Evolutionary conservation across 1,140 invertebrate species (phyloP), one percentile per base, ranked within the genome.

Genomic region (Caenorhabditis tropicalis): DNA sequence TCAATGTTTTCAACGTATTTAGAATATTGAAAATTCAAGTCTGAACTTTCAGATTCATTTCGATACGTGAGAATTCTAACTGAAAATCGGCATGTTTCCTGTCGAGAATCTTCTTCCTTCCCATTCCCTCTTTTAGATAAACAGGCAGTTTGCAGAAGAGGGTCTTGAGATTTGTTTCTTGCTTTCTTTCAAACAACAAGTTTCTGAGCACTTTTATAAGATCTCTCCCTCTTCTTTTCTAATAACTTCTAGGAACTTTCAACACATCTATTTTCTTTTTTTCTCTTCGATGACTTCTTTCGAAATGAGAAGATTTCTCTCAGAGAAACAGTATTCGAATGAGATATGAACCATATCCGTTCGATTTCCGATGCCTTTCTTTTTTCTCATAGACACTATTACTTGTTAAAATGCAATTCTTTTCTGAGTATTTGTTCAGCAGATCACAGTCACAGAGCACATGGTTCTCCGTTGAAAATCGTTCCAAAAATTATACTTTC

Each of bases 141-240:
- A 39, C 58, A 46, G 65, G 65, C 36, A 43, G 36, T 74, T 74
- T 74, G 65, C 65, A 74, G 58, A 36, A 74, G 43, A 70, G 60
- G 27, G 21, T 21, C 36, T 74, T 74, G 65, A 74, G 65, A 74
- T 43, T 43, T 43, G 65, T 74, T 74, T 74, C 36, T 36, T 74
- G n/a, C 58, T 65, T 39, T 29, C 33, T 65, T 65, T 65, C 58
- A 65, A 56, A 65, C 58, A 65, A 39, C 58, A 39, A 33, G 58
- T 29, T 29, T 56, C 53, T 27, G 36, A 74, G 65, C 65, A 74
- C 58, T 65, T 58, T 36, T 65, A 12, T 65, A 33, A 33, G 58
- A 33, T 65, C 29, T 19, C 15, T 36, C 12, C 58, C 31, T n/a
- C 36, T 12, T 65, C n/a, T 74, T 21, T 74, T 74, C 33, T 74